Evolutionary conservation across 2,888 invertebrate species (phyloP), one percentile per base, ranked within the genome.

Genomic region (Cryptophagus acutangulus): DNA sequence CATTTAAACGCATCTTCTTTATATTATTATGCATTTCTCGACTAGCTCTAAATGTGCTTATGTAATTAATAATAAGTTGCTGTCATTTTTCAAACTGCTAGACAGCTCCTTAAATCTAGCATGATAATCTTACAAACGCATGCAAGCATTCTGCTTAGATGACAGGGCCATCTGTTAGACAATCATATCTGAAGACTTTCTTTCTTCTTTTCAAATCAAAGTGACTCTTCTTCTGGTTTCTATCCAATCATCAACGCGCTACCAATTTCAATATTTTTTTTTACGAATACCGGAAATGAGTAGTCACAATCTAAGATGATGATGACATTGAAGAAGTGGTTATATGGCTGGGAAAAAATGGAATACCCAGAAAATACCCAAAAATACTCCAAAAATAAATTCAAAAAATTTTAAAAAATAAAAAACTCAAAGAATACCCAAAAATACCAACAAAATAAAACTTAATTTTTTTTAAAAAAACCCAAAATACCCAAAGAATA

Each of bases 41-140:
- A 26, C 26, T 3, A 26, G 26, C 12, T 4, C 9, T 26, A 15
- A 15, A 16, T 16, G 31, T 28, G 5, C 31, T 31, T 31, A 39
- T 43, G 54, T 55, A 59, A 63, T 63, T 63, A 63, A 63, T 63
- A 62, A 61, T 56, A 58, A 55, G 51, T 52, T 46, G 51, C 51
- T 54, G 60, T 60, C 62, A 62, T 62, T 63, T 62, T 60, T 62
- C 63, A 62, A 57, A 51, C 49, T 41, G 55, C 52, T 49, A 54
- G 63, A 62, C 62, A 58, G 60, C 60, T 59, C 50, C 55, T 62
- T 60, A 63, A 63, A 63, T 63, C 61, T 62, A 61, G 56, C 61
- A 55, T 62, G 62, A 61, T 31, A 31, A 31, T 31, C 31, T 46
- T 46, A 52, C 49, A 51, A 54, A 52, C 50, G 53, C 57, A 58